Percentiles rank a stretch among this genome's conserved stretches.
These are phyloP conservation scores for Orthosia gothica DNA, from an alignment of 2,888 invertebrate genomes.

Conservation along the genomic window DNA sequence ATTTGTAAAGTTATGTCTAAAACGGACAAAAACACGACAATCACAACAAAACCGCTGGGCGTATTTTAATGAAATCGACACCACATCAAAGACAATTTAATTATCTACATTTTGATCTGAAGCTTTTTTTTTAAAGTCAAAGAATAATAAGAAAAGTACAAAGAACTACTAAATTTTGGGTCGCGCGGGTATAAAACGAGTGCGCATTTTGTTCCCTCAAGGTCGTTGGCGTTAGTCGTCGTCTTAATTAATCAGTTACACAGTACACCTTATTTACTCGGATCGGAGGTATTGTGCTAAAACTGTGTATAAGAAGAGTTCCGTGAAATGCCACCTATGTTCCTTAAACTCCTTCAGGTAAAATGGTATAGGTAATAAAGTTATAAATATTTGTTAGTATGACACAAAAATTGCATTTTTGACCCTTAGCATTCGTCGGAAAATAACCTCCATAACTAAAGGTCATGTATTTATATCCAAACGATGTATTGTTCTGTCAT, in stretches of 20 bases:
- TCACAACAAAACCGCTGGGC: too few relatives aligned
- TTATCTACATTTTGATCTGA: too few relatives aligned
- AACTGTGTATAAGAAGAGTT: slow-evolving; percentile 16
- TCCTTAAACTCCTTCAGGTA: not conserved
- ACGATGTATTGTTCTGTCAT: slow-evolving; percentile 38
- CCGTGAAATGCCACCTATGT: slow-evolving; percentile 14
- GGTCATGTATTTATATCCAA: slow-evolving; percentile 40
- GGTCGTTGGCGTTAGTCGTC: too few relatives aligned
- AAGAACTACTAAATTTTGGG: too few relatives aligned
- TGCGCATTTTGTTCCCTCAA: too few relatives aligned
- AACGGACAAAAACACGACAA: too few relatives aligned
- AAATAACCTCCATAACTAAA: slow-evolving; percentile 18
- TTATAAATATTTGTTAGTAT: not conserved
- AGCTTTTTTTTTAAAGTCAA: too few relatives aligned
- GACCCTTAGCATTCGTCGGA: slow-evolving; percentile 7
- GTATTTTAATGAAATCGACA: too few relatives aligned
- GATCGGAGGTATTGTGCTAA: slow-evolving; percentile 10
- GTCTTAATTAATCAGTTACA: not conserved
- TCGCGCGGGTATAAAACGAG: too few relatives aligned
- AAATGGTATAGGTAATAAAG: not conserved
- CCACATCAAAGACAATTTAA: too few relatives aligned
- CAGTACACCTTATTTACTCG: slow-evolving; percentile 14
- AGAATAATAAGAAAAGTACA: too few relatives aligned
- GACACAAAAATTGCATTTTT: slow-evolving; percentile 12
- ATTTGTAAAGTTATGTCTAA: too few relatives aligned